These are phyloP conservation scores for Dallia pectoralis DNA, from an alignment of 2,797 vertebrate species.

Conservation along the genomic window DNA sequence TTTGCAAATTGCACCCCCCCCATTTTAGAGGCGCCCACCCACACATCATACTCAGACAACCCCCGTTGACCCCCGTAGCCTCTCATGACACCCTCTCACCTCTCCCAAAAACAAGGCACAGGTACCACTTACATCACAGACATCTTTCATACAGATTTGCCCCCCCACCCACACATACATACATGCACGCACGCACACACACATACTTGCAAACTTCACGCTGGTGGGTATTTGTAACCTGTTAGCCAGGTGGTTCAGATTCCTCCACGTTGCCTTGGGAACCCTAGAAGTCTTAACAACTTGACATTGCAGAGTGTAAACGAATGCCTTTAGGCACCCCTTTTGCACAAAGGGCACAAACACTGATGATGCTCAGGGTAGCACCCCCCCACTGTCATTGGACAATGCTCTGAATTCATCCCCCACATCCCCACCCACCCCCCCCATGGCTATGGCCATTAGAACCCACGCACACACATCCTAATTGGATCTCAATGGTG, in stretches of 20 bases:
- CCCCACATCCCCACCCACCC: slow-evolving; percentile 35
- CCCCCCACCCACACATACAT: slow-evolving; percentile 5
- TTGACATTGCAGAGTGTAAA: slow-evolving; percentile 69
- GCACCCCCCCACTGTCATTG: slow-evolving; percentile 43
- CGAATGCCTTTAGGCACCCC: slow-evolving; percentile 84
- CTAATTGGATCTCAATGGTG: slow-evolving; percentile 45
- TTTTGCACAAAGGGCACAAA: slow-evolving; percentile 76
- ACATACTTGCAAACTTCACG: slow-evolving; percentile 42
- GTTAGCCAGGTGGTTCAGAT: slow-evolving; percentile 75
- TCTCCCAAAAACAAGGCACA: background rate
- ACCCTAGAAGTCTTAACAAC: slow-evolving; percentile 63
- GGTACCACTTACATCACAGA: background rate
- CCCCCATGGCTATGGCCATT: slow-evolving; percentile 46
- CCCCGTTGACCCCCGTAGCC: background rate
- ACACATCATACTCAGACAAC: slow-evolving; percentile 46
- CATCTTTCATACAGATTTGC: slow-evolving; percentile 5
- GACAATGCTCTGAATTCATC: slow-evolving; percentile 39
- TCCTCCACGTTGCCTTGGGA: slow-evolving; percentile 70
- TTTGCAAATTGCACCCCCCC: slow-evolving; percentile 10
- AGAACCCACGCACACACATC: slow-evolving; percentile 55
- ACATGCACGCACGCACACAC: slow-evolving; percentile 5
- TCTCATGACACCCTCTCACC: background rate
- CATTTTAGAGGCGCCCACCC: slow-evolving; percentile 29
- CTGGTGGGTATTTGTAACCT: slow-evolving; percentile 53
- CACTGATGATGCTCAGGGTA: slow-evolving; percentile 64